A percentile compares a stretch with the other conserved stretches of the same genome.
These are phyloP conservation scores for Drosophila lacertosa DNA, from an alignment of 1,140 invertebrate genomes.

Conservation along the genomic window DNA sequence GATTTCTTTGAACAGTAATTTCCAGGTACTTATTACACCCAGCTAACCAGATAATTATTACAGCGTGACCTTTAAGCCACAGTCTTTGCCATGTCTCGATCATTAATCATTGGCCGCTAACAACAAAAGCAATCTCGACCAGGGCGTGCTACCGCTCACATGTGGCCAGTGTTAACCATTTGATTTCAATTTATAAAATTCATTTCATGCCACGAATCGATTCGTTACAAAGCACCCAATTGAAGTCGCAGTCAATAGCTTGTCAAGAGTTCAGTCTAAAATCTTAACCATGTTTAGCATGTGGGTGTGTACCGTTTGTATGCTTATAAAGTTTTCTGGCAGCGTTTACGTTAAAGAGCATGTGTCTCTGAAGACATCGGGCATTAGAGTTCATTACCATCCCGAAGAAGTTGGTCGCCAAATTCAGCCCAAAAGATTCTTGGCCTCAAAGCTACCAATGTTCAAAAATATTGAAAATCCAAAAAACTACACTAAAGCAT, in stretches of 20 bases:
- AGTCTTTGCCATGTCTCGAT: neutral
- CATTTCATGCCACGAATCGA: conserved; percentile 54
- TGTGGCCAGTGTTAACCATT: conserved; percentile 47
- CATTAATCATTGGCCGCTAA: conserved; percentile 16
- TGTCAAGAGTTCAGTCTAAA: conserved; percentile 21
- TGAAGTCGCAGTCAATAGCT: conserved; percentile 12
- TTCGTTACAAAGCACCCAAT: conserved; percentile 33
- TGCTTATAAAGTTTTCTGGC: conserved; percentile 24
- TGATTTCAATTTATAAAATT: conserved; percentile 55
- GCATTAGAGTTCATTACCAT: conserved; percentile 10
- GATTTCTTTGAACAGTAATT: conserved; percentile 5
- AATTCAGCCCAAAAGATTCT: neutral
- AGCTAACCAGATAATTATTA: neutral
- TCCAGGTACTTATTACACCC: conserved; percentile 32
- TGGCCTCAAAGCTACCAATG: no score
- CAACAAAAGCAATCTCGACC: conserved; percentile 35
- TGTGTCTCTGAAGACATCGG: neutral
- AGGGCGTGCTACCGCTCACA: conserved; percentile 21
- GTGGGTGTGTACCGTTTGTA: conserved; percentile 45
- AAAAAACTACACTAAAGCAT: neutral
- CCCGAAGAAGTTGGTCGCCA: neutral
- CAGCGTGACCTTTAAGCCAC: conserved; percentile 6
- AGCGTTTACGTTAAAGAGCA: conserved; percentile 2
- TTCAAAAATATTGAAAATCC: no score
- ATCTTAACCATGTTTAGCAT: conserved; percentile 31